Base-by-base conservation (phyloP, 2,797 vertebrate genomes). In the Paratrypauchen microcephalus region DNA sequence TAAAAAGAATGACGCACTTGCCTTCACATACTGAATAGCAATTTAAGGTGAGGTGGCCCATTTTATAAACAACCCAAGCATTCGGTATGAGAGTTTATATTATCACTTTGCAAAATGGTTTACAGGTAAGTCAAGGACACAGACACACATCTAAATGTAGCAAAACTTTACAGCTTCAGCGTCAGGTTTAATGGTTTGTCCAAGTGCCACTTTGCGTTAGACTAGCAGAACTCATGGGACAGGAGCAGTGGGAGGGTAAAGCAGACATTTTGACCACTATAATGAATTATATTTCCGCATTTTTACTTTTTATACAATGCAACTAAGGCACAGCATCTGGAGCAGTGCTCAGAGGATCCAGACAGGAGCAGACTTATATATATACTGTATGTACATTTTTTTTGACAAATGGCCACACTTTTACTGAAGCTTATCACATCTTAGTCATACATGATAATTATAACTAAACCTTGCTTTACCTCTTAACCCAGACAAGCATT, bases 1-100 rank as follows among this genome's bases (percentile, higher is more conserved):
- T 74, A 84, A 79, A 77, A 78, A 74, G 72, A 85, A 58, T 89
- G 85, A 90, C 75, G 73, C 83, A 87, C 65, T 73, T 71, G 63
- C 67, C 69, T 83, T 64, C 75, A 74, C 85, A 87, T 71, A 82
- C 55, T 80, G 69, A 77, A 72, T 2, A 54, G 67, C 68, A 12
- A 72, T 72, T 76, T 80, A 76, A 82, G 76, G 72, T 68, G 54
- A n/a, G 75, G 54, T 57, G 1, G n/a, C 50, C 70, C 62, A 15
- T 56, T 78, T 78, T 72, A 65, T 66, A 70, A 76, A 85, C 69
- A 73, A 72, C 64, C 13, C 32, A 66, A 63, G 6, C 32, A 39
- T 74, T 26, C 62, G 56, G 52, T 23, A 6, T 45, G 36, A 65
- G 3, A 13, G 72, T 62, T 64, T 69, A 23, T 21, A 73, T 70